Evolutionary conservation across 2,797 vertebrate species (phyloP).

Genomic region (Acridotheres tristis): DNA sequence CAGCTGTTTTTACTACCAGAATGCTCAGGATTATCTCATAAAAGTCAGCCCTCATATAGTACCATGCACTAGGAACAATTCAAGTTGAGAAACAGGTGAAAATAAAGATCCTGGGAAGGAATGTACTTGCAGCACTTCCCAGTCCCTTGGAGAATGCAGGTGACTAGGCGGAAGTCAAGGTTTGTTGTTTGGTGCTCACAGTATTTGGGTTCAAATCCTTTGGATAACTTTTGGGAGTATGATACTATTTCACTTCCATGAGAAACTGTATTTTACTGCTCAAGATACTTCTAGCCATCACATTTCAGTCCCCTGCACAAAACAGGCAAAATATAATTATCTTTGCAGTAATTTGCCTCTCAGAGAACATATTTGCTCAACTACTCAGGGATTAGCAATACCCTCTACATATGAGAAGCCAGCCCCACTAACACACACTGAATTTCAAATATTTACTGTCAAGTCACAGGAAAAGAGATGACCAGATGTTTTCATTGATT

Average conservation of each 20-base stretch:
- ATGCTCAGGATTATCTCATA: not conserved
- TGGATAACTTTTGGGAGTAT: not conserved
- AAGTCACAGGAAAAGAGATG: not conserved
- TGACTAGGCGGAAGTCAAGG: not conserved
- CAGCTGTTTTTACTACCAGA: not conserved
- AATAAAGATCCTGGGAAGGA: not conserved
- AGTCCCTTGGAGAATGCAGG: not conserved
- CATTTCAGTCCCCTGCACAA: not conserved
- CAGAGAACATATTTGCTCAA: not conserved
- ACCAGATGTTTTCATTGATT: not conserved
- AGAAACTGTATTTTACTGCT: not conserved
- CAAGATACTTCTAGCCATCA: not conserved
- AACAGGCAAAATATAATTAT: not conserved
- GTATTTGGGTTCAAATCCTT: not conserved
- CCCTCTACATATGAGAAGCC: not conserved
- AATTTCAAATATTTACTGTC: conserved; percentile 10
- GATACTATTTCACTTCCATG: not conserved
- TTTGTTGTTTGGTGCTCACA: not conserved
- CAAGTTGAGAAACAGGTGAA: not conserved
- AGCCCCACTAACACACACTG: not conserved
- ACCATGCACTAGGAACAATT: not conserved
- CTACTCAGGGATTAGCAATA: not conserved
- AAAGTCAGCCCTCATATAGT: not conserved
- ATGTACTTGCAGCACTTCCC: not conserved
- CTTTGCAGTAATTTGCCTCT: not conserved